Base-by-base conservation (phyloP, 1,140 invertebrate genomes). In the Atta texana region DNA sequence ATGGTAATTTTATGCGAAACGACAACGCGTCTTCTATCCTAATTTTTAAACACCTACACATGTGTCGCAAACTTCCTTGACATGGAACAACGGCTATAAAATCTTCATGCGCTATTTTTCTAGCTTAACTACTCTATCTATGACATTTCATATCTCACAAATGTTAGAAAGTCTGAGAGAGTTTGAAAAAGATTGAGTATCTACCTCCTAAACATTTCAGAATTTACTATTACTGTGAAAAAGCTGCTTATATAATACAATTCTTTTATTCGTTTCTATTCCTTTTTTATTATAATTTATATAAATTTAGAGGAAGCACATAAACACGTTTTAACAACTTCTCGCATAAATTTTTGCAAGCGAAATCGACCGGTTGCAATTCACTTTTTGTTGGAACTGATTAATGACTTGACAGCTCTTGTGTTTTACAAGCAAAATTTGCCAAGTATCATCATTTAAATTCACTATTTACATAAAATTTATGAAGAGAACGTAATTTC, bases 1-100 rank as follows among this genome's bases (percentile, higher is more conserved):
- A 86, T 88, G 84, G 24, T 75, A 51, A 88, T 88, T 88, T 88
- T 86, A 88, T 88, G 49, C 84, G 72, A 87, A 59, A 68, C 24
- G 39, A 53, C 55, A 63, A 24, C 31, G n/a, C 59, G 53, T 51
- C 39, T 72, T 2, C 53, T 10, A 75, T 71, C 3, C 10, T 64
- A 85, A 77, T 85, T 78, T 63, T 72, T 71, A 76, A 57, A 63
- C 86, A 34, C 86, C 86, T 77, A 87, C 86, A 66, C 14, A 28
- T 72, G n/a, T 24, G 18, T 59, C 69, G 24, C 44, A 44, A 82
- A 34, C 49, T 63, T 28, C 39, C 2, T 28, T 68, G 21, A 12
- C 64, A 16, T 14, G n/a, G 12, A 61, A 49, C 18, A 80, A 59
- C 21, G 18, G 2, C 14, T 31, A 6, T 34, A 34, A 31, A 8